Base-by-base conservation (phyloP, 2,113 vertebrate species). In the Rafetus swinhoei region DNA sequence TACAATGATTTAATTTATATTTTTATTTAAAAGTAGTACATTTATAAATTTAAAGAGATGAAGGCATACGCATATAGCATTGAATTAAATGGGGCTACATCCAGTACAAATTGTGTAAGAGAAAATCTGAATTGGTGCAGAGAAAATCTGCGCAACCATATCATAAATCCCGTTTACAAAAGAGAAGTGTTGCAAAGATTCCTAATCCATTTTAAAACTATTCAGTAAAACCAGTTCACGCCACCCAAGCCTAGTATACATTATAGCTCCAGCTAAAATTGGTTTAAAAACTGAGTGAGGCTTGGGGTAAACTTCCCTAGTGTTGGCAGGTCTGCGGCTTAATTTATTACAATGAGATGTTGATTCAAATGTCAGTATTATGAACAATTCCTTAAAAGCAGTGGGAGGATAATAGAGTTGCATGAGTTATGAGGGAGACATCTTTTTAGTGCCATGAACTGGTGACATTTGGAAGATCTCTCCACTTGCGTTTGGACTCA, bases 171-270 rank as follows among this genome's bases (percentile, higher is more conserved):
- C 85, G 84, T 65, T 89, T 85, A 85, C 95, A 85, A 9, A 77
- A 81, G 84, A 91, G 93, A 35, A 77, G 55, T 92, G 93, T 96
- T 88, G 82, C 50, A 39, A 77, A 57, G 86, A 60, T 76, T 88
- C 56, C 82, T 91, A 88, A 89, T 85, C 65, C 85, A 84, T 24
- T 84, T 95, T 79, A 81, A 85, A n/a, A 76, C 84, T 83, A 54
- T 89, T 57, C 25, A 55, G 79, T 79, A 11, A 39, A 45, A 76
- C 22, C 6, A 79, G 16, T 27, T 8, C 1, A 6, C 10, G 19
- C 19, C 21, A 39, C 60, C 39, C 72, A 86, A 90, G 69, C 9
- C 21, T 90, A 86, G 92, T 86, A 60, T 80, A 94, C 76, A 79
- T 93, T 86, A 60, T 29, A 25, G n/a, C 0, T 60, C 35, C 55